These are phyloP conservation scores for Taeniopygia guttata DNA, from an alignment of 2,797 vertebrate species.

Conservation along the genomic window DNA sequence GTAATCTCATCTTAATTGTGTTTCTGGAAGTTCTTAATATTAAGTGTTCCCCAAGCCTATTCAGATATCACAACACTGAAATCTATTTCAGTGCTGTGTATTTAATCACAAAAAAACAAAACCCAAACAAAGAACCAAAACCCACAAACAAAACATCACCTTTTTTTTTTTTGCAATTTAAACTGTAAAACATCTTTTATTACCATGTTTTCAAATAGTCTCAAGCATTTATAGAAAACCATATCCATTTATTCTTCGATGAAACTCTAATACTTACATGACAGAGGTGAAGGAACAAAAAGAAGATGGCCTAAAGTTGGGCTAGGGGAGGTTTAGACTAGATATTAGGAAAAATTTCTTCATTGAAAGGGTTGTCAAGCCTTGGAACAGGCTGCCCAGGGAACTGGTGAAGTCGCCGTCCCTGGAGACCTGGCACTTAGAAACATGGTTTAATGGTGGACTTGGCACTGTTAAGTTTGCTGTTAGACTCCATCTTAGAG, in stretches of 20 bases:
- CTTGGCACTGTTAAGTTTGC: background rate
- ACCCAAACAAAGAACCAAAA: no score
- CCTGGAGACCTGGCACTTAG: background rate
- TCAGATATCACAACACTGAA: background rate
- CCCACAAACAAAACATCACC: fast-evolving
- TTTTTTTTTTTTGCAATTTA: background rate
- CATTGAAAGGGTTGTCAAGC: fast-evolving
- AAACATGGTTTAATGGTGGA: background rate
- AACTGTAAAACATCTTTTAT: background rate
- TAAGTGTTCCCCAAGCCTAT: background rate
- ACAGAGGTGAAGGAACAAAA: background rate
- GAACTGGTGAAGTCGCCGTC: background rate
- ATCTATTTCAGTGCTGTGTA: background rate
- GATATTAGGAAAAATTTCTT: background rate
- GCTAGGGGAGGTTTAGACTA: background rate
- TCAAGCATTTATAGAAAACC: background rate
- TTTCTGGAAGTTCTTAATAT: background rate
- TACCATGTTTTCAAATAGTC: background rate
- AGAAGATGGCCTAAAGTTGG: background rate
- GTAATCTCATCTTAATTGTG: background rate
- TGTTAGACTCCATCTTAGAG: background rate
- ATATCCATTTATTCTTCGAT: background rate
- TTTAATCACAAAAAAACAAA: background rate
- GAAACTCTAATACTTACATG: background rate
- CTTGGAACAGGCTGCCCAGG: background rate